Conservation (phyloP, 2,797 vertebrate genomes). For the Propithecus deckenii region DNA sequence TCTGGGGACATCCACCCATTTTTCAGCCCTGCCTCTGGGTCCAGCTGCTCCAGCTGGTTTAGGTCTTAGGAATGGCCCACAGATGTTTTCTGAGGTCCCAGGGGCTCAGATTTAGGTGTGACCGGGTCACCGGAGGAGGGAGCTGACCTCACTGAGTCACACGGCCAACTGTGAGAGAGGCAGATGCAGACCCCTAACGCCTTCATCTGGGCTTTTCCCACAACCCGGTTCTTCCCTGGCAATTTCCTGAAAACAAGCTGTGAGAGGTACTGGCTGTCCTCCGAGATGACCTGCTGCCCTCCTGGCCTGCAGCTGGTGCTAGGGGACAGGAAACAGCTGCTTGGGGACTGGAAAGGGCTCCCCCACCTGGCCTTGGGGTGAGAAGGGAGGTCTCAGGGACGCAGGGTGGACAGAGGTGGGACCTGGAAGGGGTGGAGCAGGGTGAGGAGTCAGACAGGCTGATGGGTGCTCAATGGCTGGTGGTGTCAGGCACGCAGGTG, state of each 20-base stretch:
- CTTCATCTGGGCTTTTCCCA: not conserved
- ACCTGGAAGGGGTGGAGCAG: not conserved
- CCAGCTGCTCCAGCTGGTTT: not conserved
- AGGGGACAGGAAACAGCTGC: conserved; percentile 75
- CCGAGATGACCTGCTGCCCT: not conserved
- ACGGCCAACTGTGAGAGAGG: not conserved
- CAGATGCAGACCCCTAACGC: not conserved
- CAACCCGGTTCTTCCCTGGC: not conserved
- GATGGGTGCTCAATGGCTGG: too few relatives aligned
- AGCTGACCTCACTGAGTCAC: not conserved
- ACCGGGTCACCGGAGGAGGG: not conserved
- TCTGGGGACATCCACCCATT: not conserved
- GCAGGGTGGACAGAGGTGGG: not conserved
- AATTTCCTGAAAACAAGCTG: conserved; percentile 72
- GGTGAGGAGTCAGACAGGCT: not conserved
- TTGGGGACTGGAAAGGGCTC: not conserved
- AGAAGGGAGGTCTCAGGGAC: not conserved
- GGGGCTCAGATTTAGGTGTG: not conserved
- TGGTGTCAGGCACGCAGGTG: not conserved
- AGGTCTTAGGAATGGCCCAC: not conserved
- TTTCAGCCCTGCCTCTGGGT: not conserved
- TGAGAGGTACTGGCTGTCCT: conserved; percentile 43
- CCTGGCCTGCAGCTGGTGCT: not conserved
- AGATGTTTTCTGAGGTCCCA: not conserved
- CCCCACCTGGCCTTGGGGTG: not conserved